phyloP scores from a whole-genome alignment of 1,140 invertebrate genomes.

The Andrena cerasifolii region DNA sequence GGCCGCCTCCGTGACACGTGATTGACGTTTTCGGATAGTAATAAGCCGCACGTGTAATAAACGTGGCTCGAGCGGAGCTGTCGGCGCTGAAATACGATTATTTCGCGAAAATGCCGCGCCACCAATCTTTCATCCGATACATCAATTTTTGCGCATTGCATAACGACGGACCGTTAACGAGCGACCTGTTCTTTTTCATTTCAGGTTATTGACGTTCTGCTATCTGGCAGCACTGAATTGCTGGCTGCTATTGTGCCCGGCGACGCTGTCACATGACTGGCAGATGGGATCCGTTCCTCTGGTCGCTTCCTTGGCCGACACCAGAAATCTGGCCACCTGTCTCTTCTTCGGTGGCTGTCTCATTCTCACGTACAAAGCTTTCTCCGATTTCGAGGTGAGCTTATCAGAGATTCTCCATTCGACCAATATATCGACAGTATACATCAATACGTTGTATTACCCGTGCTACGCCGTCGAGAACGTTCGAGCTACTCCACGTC shows the following conservation, averaged over 20 bases:
- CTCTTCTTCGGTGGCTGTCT: constrained; percentile 85
- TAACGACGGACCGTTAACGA: constrained; percentile 24
- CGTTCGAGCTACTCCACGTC: too few relatives aligned
- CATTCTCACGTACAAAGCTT: constrained; percentile 84
- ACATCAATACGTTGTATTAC: too few relatives aligned
- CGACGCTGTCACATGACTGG: constrained; percentile 92
- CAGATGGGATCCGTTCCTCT: constrained; percentile 93
- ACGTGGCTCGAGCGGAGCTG: neutral
- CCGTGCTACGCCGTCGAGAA: too few relatives aligned
- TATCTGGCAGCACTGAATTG: constrained; percentile 91
- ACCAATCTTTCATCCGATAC: constrained; percentile 1
- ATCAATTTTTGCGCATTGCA: neutral
- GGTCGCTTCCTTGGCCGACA: constrained; percentile 87
- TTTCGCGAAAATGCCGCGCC: constrained; percentile 6
- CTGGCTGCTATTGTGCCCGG: constrained; percentile 91
- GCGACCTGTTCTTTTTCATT: constrained; percentile 59
- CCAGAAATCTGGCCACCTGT: constrained; percentile 87
- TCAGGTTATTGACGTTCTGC: constrained; percentile 89
- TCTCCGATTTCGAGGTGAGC: constrained; percentile 87
- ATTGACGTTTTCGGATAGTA: constrained; percentile 40
- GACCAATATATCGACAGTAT: too few relatives aligned
- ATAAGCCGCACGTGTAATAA: constrained; percentile 38
- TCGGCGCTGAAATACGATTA: constrained; percentile 32
- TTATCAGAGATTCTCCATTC: too few relatives aligned
- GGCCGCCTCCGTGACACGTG: constrained; percentile 24